Evolutionary conservation across 92 coral and sea anemone species (phyloP).

Genomic region (Epizoanthus stellaris): DNA sequence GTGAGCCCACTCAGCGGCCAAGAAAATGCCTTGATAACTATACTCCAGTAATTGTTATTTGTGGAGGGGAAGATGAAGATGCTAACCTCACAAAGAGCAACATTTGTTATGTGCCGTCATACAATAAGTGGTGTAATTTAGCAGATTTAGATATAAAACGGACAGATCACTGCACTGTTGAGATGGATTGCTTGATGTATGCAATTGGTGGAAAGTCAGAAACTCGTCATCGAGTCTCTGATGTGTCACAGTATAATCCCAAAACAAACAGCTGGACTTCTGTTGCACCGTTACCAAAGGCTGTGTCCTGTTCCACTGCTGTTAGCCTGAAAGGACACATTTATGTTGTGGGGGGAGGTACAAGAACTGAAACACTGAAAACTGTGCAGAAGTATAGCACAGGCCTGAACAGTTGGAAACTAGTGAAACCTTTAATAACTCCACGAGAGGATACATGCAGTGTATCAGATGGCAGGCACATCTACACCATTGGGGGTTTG

Average conservation of each 20-base stretch:
- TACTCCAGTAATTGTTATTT: too few relatives aligned
- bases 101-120: not conserved
- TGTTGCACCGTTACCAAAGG: not conserved
- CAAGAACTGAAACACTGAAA: not conserved
- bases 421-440: too few relatives aligned
- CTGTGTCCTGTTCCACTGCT: slow-evolving; percentile 1
- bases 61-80: not conserved
- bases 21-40: too few relatives aligned
- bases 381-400: not conserved
- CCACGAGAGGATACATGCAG: too few relatives aligned
- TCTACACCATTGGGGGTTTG: too few relatives aligned
- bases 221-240: not conserved
- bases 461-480: too few relatives aligned
- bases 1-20: too few relatives aligned
- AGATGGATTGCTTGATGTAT: not conserved
- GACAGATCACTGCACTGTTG: not conserved
- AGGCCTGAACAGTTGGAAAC: not conserved
- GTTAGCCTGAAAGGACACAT: not conserved
- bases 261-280: not conserved
- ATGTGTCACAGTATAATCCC: not conserved
- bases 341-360: too few relatives aligned
- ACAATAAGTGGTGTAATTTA: not conserved
- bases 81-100: not conserved
- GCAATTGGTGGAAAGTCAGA: not conserved
- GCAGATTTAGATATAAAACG: not conserved